These are phyloP conservation scores for Glossosoma conforme DNA, from an alignment of 1,140 invertebrate species.

Conservation along the genomic window DNA sequence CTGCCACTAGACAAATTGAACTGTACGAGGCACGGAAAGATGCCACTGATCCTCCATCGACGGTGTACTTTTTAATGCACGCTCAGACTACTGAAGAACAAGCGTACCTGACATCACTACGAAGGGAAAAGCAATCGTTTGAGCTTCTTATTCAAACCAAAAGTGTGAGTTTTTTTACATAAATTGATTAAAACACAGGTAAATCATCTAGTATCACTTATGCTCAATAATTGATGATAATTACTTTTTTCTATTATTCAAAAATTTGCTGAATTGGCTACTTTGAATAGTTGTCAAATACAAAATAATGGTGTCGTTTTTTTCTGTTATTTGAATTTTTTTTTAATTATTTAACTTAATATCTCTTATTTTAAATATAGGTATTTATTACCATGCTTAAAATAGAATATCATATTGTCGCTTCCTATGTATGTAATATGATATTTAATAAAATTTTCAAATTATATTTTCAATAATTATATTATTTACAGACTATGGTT, in stretches of 20 bases:
- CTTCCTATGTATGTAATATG: too few relatives aligned
- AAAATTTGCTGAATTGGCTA: too few relatives aligned
- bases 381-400: not conserved
- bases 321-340: too few relatives aligned
- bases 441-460: not conserved
- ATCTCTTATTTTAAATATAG: conserved; percentile 2
- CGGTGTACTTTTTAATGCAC: conserved; percentile 87
- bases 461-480: conserved; percentile 11
- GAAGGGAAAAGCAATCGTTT: conserved; percentile 91
- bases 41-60: conserved; percentile 52
- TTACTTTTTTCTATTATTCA: too few relatives aligned
- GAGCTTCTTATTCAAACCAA: conserved; percentile 88
- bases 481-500: conserved; percentile 74
- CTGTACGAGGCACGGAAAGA: conserved; percentile 71
- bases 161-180: conserved; percentile 58
- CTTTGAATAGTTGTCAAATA: too few relatives aligned
- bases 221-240: too few relatives aligned
- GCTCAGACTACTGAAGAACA: conserved; percentile 92
- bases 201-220: too few relatives aligned
- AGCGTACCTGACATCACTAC: conserved; percentile 82
- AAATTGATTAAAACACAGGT: not conserved
- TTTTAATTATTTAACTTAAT: not conserved
- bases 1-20: conserved; percentile 84
- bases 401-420: not conserved
- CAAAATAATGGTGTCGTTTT: too few relatives aligned